Evolutionary conservation across 2,113 vertebrate species (phyloP), one percentile per base, ranked within the genome.

Genomic region (Oreotrochilus melanogaster): DNA sequence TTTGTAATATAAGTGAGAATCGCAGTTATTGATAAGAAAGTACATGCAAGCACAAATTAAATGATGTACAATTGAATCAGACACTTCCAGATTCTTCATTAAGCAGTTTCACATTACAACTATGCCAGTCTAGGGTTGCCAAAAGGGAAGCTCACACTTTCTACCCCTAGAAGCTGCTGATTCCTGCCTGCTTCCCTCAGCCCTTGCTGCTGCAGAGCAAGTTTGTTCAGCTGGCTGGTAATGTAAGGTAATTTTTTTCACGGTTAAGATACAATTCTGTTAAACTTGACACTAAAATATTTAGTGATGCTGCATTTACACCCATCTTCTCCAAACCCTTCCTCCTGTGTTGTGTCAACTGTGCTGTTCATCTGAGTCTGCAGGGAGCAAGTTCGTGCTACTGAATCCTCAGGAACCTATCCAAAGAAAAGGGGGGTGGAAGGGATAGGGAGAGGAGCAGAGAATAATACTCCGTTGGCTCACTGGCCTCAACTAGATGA

Each of bases 171-270:
- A 76, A 89, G 86, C 35, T 25, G 60, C 13, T 25, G 64, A 89
- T 85, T 92, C 72, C 79, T 62, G 35, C 86, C 69, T 87, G 53
- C 17, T 42, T 82, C 47, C 48, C 60, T 88, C 58, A 31, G 80
- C 31, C 75, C 42, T 42, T 66, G 66, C 86, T 94, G 95, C 78
- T 74, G 82, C 86, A 90, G 86, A 67, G 54, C 80, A 79, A 94
- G 71, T 58, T 58, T 47, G 33, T 76, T 92, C 92, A 94, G 88
- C 79, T 86, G 88, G 71, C 42, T 90, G 58, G 45, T 50, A 23
- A 82, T 24, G 67, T 27, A 61, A 82, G 33, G 42, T 10, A 28
- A 33, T 73, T 73, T 74, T 66, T 78, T 87, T 42, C 67, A 73
- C 62, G 42, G 58, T 58, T 83, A 86, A 28, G 78, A 67, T 53